These are phyloP conservation scores for Aricia agestis DNA, from an alignment of 1,140 invertebrate genomes.

Conservation along the genomic window DNA sequence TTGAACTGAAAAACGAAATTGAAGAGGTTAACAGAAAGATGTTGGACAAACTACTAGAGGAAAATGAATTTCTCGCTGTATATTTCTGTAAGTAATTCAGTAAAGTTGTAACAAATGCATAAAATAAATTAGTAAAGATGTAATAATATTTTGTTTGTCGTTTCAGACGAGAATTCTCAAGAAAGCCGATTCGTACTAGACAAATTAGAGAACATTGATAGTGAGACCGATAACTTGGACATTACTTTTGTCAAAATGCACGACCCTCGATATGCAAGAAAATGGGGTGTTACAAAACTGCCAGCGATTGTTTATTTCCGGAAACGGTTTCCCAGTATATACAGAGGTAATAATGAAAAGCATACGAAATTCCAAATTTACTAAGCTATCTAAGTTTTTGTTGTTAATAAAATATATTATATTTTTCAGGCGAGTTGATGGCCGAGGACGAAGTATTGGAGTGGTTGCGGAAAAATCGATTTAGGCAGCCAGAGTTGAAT, in stretches of 20 bases:
- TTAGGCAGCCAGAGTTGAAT: slow-evolving; percentile 93
- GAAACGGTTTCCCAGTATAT: slow-evolving; percentile 96
- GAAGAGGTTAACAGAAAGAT: slow-evolving; percentile 97
- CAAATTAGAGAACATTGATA: slow-evolving; percentile 93
- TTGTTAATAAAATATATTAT: neutral
- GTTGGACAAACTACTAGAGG: slow-evolving; percentile 94
- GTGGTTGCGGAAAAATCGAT: slow-evolving; percentile 95
- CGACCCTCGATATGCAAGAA: slow-evolving; percentile 92
- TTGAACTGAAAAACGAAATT: slow-evolving; percentile 97
- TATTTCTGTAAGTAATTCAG: slow-evolving; percentile 89
- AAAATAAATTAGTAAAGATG: neutral
- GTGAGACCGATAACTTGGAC: slow-evolving; percentile 94
- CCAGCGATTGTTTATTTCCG: slow-evolving; percentile 95
- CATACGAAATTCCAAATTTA: neutral
- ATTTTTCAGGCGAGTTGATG: slow-evolving; percentile 84
- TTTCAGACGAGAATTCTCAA: slow-evolving; percentile 85
- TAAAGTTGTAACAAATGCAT: neutral
- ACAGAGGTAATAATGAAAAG: slow-evolving; percentile 81
- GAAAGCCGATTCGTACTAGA: slow-evolving; percentile 88
- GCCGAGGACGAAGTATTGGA: slow-evolving; percentile 93
- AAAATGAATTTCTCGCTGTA: slow-evolving; percentile 96
- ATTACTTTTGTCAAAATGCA: slow-evolving; percentile 97
- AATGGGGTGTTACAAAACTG: slow-evolving; percentile 95
- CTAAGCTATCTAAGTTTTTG: neutral
- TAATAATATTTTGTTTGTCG: slow-evolving; percentile 6